Evolutionary conservation across 2,113 vertebrate genomes (phyloP), one percentile per base, ranked within the genome.

Genomic region (Pteronura brasiliensis): DNA sequence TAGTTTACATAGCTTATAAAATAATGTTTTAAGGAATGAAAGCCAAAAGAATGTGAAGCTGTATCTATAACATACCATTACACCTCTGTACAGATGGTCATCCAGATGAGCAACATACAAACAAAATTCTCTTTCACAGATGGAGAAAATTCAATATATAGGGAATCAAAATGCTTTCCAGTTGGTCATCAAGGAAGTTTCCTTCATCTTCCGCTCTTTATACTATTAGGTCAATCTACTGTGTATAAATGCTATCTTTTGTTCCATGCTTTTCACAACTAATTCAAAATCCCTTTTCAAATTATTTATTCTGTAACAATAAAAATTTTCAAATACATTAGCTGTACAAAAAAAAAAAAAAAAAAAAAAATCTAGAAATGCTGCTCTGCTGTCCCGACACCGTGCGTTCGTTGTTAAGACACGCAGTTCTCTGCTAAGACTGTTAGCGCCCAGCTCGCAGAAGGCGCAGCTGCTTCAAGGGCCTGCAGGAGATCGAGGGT

Each of bases 401-500:
- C 55, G 20, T 90, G 82, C 11, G 23, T 63, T 80, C 11, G 23
- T 63, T 80, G 77, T 9, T 59, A 71, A 27, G 67, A 86, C 34
- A 79, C 80, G 72, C 44, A 84, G 55, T 83, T 96, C 96, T 92
- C 63, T 71, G 44, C 76, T 72, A 71, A 47, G 80, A 55, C 18
- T 47, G 31, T 83, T 82, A 20, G 13, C 55, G 52, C 31, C 39
- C 98, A 99, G 99, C 98, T 99, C 99, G 59, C 99, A 99, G 97
- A 99, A 99, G 98, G 99, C 99, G 76, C 98, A 99, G 71, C 57
- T 21, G 57, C 99, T 99, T 99, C 88, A 99, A 99, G 97, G 99
- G 99, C 97, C 99, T 99, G 36, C 99, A 99, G 97, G 99, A 99
- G 95, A 99, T 99, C 57, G 99, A 99, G 97, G 99, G 99, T 36